These are phyloP conservation scores for Kryptolebias ocellatus DNA, from an alignment of 2,797 vertebrate species.

Conservation along the genomic window DNA sequence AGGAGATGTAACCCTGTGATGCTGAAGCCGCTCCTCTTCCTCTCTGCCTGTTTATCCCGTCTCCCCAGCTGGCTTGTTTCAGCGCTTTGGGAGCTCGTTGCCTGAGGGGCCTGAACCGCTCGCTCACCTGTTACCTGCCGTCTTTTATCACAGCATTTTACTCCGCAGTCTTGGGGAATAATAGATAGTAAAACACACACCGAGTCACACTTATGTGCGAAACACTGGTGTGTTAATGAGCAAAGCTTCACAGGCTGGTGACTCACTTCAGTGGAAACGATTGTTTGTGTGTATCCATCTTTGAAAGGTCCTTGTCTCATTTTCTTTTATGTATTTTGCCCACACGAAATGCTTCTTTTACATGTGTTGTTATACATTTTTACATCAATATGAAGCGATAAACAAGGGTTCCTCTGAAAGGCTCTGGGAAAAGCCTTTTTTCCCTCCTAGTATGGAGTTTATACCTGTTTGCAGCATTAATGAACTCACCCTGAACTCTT, in stretches of 20 bases:
- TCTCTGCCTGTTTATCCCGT: constrained; percentile 12
- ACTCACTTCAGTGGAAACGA: constrained; percentile 36
- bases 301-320: constrained; percentile 44
- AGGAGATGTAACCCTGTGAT: constrained; percentile 37
- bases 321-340: constrained; percentile 24
- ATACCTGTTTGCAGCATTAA: constrained; percentile 48
- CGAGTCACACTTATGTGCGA: neutral
- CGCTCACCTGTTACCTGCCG: constrained; percentile 51
- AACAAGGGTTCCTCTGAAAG: constrained; percentile 40
- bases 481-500: constrained; percentile 38
- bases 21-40: constrained; percentile 18
- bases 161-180: neutral
- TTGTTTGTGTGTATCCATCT: constrained; percentile 46
- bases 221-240: constrained; percentile 50
- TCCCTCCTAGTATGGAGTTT: constrained; percentile 1
- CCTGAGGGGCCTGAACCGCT: constrained; percentile 31
- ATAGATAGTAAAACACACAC: constrained; percentile 25
- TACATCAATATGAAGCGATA: neutral
- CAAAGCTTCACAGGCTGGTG: constrained; percentile 67
- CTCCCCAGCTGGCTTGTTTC: constrained; percentile 7
- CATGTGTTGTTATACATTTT: neutral
- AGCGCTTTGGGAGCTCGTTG: constrained; percentile 25
- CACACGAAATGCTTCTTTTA: neutral
- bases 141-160: constrained; percentile 15
- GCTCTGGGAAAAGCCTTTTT: constrained; percentile 34